Conservation (phyloP, 2,797 vertebrate species). For the Percopsis omiscomaycus region DNA sequence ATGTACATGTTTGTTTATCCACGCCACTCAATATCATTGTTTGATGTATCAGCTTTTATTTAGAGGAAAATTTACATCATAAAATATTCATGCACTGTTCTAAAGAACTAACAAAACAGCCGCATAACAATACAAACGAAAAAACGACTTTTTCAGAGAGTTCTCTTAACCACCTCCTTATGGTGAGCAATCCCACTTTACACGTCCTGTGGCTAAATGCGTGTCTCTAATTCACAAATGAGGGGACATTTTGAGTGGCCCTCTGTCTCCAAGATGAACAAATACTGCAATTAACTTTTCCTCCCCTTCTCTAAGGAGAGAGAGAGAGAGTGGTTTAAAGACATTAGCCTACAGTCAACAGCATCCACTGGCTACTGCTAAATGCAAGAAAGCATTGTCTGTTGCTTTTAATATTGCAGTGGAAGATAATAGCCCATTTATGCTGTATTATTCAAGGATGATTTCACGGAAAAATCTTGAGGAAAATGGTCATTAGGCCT, state of each 20-base stretch:
- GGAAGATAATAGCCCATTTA: conserved; percentile 83
- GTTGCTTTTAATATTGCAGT: conserved; percentile 84
- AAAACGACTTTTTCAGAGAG: conserved; percentile 75
- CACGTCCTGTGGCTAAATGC: conserved; percentile 81
- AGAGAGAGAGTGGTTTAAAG: conserved; percentile 90
- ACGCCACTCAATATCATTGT: background rate
- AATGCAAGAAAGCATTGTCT: conserved; percentile 84
- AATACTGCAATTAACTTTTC: conserved; percentile 93
- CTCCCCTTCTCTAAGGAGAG: conserved; percentile 65
- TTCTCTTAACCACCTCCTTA: conserved; percentile 79
- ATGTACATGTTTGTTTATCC: background rate
- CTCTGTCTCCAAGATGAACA: conserved; percentile 89
- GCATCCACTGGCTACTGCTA: conserved; percentile 80
- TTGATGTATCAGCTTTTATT: conserved; percentile 7
- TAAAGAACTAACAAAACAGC: no score
- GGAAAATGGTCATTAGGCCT: conserved; percentile 65
- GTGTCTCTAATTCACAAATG: conserved; percentile 91
- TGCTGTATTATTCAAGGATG: conserved; percentile 81
- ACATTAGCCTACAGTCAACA: conserved; percentile 80
- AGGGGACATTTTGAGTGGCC: conserved; percentile 92
- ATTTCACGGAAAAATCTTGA: conserved; percentile 81
- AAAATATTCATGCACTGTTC: conserved; percentile 83
- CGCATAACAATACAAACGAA: conserved; percentile 59
- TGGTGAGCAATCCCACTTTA: conserved; percentile 68
- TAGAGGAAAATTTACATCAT: conserved; percentile 74